Evolutionary conservation across 2,888 invertebrate species (phyloP), one percentile per base, ranked within the genome.

Genomic region (Pediacus dermestoides): DNA sequence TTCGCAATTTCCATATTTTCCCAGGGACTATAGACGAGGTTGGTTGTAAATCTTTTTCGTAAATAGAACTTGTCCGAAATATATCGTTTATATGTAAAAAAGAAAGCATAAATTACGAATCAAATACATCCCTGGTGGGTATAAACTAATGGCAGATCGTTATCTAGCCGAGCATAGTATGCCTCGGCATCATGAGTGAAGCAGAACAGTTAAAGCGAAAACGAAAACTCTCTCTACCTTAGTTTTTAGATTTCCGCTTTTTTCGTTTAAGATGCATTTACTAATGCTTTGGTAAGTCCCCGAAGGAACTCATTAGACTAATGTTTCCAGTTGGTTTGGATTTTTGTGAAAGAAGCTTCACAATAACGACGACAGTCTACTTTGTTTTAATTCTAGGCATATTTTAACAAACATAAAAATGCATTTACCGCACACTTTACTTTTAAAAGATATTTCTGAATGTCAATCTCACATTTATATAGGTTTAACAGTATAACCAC

Each of bases 121-220:
- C 41, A 41, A 45, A 39, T 41, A 36, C 30, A 37, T 34, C 31
- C 39, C 47, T 35, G 13, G 27, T 30, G 42, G 46, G 31, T 32
- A 35, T 38, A 39, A 46, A 48, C 48, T 46, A 48, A 48, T 40
- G 39, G 33, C 25, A 30, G 42, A 48, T 47, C 47, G 44, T 42
- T 47, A 42, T 44, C 39, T 18, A 16, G 14, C 4, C 11, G 11
- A n/a, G n/a, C n/a, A n/a, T n/a, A n/a, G n/a, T n/a, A n/a, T n/a
- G n/a, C n/a, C n/a, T n/a, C n/a, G n/a, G n/a, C n/a, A n/a, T n/a
- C n/a, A n/a, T n/a, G n/a, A n/a, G n/a, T n/a, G n/a, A n/a, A n/a
- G n/a, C n/a, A n/a, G n/a, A n/a, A n/a, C 28, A 30, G 21, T 34
- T 10, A 9, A 16, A 13, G 18, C 21, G 6, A 21, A n/a, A n/a